These are phyloP conservation scores for Laticauda laticaudata DNA, from an alignment of 2,113 vertebrate species.

Conservation along the genomic window DNA sequence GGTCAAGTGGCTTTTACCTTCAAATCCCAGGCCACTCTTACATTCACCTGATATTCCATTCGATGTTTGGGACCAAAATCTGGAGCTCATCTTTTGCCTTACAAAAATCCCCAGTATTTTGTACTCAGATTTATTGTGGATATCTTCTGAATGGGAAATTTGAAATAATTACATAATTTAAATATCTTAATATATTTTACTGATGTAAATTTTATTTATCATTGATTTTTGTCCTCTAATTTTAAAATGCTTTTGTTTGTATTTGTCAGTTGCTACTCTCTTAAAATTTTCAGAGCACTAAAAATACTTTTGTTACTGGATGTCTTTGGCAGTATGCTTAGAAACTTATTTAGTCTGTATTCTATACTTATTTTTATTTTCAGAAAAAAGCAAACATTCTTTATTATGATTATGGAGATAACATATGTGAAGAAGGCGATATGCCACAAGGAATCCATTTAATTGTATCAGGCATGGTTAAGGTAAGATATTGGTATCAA, in stretches of 20 bases:
- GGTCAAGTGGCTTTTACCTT: not conserved
- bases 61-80: not conserved
- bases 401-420: conserved; percentile 65
- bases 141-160: not conserved
- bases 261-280: not conserved
- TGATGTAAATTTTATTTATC: not conserved
- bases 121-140: not conserved
- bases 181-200: not conserved
- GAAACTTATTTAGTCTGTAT: not conserved
- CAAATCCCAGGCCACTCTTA: not conserved
- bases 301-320: not conserved
- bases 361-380: not conserved
- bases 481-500: conserved; percentile 52
- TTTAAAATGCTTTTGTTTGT: not conserved
- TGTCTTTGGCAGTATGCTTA: not conserved
- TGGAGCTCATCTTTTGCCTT: not conserved
- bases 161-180: not conserved
- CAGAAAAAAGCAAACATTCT: conserved; percentile 60
- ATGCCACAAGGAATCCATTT: conserved; percentile 65
- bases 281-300: not conserved
- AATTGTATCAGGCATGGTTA: conserved; percentile 70
- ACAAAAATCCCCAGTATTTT: not conserved
- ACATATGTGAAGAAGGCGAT: conserved; percentile 61
- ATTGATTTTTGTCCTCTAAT: not conserved
- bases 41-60: not conserved